phyloP scores from a whole-genome alignment of 2,113 vertebrate species.

The Oriolus oriolus region DNA sequence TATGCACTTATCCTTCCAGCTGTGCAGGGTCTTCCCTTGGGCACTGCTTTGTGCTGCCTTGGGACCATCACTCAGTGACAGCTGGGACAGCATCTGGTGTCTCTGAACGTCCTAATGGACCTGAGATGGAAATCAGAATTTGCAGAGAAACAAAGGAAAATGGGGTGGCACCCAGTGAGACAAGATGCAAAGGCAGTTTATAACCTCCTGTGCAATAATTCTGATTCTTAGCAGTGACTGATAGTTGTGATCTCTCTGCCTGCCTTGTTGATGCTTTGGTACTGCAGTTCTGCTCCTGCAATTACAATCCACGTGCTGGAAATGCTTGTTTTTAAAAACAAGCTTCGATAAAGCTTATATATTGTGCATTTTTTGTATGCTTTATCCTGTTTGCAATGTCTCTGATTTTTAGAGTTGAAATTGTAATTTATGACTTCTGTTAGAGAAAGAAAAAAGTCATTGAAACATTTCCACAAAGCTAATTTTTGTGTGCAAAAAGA shows the following conservation, averaged over 20 bases:
- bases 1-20: background rate
- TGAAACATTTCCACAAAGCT: background rate
- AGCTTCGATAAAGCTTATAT: background rate
- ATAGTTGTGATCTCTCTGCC: background rate
- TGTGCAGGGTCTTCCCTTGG: background rate
- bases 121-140: background rate
- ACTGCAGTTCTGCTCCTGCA: background rate
- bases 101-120: no score
- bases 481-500: background rate
- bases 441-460: background rate
- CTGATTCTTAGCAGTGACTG: background rate
- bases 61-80: background rate
- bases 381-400: background rate
- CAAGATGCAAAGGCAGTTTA: background rate
- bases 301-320: accelerated
- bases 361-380: background rate
- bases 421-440: background rate
- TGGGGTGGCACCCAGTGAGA: background rate
- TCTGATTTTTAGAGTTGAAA: background rate
- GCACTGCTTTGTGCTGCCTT: background rate
- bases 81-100: background rate
- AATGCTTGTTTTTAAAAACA: background rate
- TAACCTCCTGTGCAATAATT: background rate
- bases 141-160: background rate
- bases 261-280: background rate